A percentile compares a stretch with the other conserved stretches of the same genome.
Evolutionary conservation across 2,113 vertebrate species (phyloP).

Genomic region (Centropus unirufus): DNA sequence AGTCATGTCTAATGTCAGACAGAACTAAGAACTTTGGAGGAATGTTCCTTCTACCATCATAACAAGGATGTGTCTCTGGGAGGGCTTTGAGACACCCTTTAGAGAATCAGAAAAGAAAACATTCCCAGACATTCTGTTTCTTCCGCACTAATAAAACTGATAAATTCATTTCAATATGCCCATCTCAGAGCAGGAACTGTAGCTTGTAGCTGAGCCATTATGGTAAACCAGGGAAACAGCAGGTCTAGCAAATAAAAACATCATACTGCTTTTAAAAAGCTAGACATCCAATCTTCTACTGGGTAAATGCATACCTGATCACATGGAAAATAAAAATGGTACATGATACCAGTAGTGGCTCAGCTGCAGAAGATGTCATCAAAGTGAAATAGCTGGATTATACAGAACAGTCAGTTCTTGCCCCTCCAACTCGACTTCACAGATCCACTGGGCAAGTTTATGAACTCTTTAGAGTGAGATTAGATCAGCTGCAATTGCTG

Average conservation of each 20-base stretch:
- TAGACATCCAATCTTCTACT: background rate
- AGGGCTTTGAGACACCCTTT: background rate
- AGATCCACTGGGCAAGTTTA: background rate
- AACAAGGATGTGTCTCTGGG: background rate
- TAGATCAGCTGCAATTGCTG: background rate
- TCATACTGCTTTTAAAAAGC: background rate
- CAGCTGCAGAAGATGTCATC: background rate
- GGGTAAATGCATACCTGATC: background rate
- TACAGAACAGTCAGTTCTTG: background rate
- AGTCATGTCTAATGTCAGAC: background rate
- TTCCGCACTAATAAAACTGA: background rate
- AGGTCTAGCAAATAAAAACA: background rate
- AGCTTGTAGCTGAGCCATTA: background rate
- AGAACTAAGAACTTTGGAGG: background rate
- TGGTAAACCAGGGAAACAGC: background rate
- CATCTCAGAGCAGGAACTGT: background rate
- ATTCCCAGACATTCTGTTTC: background rate
- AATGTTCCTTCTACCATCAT: background rate
- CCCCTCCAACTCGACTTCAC: background rate
- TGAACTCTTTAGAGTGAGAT: background rate
- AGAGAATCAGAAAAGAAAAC: background rate
- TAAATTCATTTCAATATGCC: background rate
- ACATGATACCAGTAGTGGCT: background rate
- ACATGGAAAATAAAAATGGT: background rate
- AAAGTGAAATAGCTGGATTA: background rate